Evolutionary conservation across 2,113 vertebrate genomes (phyloP).

Genomic region (Strigops habroptila): DNA sequence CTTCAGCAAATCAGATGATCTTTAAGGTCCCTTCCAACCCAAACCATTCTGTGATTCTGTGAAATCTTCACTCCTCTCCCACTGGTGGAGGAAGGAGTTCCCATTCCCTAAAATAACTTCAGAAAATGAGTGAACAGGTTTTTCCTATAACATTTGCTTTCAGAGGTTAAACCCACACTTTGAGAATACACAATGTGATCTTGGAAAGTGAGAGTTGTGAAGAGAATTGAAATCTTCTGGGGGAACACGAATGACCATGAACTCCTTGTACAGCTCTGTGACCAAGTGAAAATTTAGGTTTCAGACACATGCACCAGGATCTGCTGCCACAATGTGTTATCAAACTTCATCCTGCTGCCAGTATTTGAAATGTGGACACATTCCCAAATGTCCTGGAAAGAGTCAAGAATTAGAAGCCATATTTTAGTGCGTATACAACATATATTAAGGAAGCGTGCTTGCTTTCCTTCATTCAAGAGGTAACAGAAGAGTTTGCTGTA

Average conservation of each 20-base stretch:
- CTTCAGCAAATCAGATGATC: too few species aligned
- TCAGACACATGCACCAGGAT: accelerated
- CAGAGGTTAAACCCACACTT: not conserved
- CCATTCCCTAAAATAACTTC: not conserved
- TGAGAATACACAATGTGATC: not conserved
- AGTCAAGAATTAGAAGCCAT: not conserved
- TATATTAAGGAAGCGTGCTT: not conserved
- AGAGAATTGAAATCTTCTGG: not conserved
- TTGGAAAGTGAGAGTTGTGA: not conserved
- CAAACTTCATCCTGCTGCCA: not conserved
- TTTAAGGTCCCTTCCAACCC: too few species aligned
- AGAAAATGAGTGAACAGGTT: not conserved
- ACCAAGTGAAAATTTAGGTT: not conserved
- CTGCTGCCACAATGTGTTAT: not conserved
- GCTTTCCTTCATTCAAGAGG: not conserved
- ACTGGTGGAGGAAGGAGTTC: not conserved
- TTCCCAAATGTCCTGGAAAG: not conserved
- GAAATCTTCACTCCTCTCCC: not conserved
- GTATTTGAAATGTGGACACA: not conserved
- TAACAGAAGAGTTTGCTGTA: not conserved
- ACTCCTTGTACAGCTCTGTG: not conserved
- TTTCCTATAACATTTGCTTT: not conserved
- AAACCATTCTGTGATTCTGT: too few species aligned
- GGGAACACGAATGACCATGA: not conserved
- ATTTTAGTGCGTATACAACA: not conserved